Conservation (phyloP, 2,888 invertebrate genomes). For the Achlya flavicornis region DNA sequence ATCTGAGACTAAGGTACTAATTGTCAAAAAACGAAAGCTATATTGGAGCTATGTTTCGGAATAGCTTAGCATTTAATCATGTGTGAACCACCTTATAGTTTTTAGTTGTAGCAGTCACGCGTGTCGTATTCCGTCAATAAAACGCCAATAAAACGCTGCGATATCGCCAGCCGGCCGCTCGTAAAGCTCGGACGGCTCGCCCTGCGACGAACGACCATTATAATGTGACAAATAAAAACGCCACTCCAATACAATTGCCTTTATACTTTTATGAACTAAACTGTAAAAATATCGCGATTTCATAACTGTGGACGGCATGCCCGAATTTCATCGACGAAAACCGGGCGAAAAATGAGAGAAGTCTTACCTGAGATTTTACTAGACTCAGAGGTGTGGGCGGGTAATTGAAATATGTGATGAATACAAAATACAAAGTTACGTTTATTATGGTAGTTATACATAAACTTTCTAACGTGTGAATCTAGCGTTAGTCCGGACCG, state of each 20-base stretch:
- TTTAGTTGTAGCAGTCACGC: slow-evolving; percentile 25
- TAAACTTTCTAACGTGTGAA: no score
- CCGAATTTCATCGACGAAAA: no score
- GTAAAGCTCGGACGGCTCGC: slow-evolving; percentile 55
- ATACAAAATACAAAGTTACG: no score
- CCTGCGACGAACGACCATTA: slow-evolving; percentile 51
- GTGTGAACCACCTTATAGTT: slow-evolving; percentile 16
- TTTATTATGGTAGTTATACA: no score
- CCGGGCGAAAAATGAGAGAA: no score
- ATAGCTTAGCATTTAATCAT: background rate
- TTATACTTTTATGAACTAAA: slow-evolving; percentile 59
- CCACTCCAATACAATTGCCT: slow-evolving; percentile 58
- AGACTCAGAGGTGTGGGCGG: no score
- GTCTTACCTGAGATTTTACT: no score
- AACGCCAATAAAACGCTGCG: slow-evolving; percentile 56
- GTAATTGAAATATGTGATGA: no score
- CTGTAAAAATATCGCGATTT: slow-evolving; percentile 36
- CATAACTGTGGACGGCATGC: slow-evolving; percentile 19
- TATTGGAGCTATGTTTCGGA: background rate
- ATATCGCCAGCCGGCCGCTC: slow-evolving; percentile 51
- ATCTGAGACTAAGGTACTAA: no score
- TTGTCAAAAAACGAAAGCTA: no score
- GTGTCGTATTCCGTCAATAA: slow-evolving; percentile 59
- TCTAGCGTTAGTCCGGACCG: no score
- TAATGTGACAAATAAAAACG: slow-evolving; percentile 72